A percentile compares a stretch with the other conserved stretches of the same genome.
Conservation (phyloP, 2,888 invertebrate species). For the Junonia oenone region DNA sequence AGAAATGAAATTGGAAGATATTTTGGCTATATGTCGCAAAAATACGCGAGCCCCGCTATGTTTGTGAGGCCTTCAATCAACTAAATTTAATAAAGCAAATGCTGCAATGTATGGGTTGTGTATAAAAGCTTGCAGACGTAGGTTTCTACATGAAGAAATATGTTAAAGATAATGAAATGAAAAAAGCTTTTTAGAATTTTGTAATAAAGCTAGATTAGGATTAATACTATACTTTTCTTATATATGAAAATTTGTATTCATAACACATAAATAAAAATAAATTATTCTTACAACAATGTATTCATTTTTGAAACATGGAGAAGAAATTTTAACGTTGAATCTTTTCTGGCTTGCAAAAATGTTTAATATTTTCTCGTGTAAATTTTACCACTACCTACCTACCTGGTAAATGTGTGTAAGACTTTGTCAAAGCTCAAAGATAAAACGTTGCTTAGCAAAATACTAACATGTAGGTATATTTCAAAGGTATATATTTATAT, state of each 20-base stretch:
- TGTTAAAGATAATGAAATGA: background rate
- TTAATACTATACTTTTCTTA: too few species aligned
- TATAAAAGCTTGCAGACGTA: background rate
- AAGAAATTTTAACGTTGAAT: background rate
- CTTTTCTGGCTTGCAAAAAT: background rate
- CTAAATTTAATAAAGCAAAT: slow-evolving; percentile 33
- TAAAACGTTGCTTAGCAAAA: too few species aligned
- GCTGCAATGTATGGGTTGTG: background rate
- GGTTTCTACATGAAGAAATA: background rate
- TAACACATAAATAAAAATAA: background rate
- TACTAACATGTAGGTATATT: too few species aligned
- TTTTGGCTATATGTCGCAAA: slow-evolving; percentile 69
- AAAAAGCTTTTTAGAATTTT: background rate
- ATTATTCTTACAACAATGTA: background rate
- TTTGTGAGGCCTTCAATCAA: slow-evolving; percentile 23
- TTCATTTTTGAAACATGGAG: background rate
- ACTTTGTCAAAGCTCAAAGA: too few species aligned
- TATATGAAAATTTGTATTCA: too few species aligned
- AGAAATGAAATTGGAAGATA: slow-evolving; percentile 77
- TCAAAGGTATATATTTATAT: too few species aligned
- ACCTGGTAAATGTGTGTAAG: too few species aligned
- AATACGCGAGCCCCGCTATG: slow-evolving; percentile 13
- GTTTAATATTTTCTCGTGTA: background rate
- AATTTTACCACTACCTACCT: background rate
- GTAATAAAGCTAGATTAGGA: too few species aligned